Evolutionary conservation across 2,797 vertebrate species (phyloP), one percentile per base, ranked within the genome.

Genomic region (Ibycter americanus): DNA sequence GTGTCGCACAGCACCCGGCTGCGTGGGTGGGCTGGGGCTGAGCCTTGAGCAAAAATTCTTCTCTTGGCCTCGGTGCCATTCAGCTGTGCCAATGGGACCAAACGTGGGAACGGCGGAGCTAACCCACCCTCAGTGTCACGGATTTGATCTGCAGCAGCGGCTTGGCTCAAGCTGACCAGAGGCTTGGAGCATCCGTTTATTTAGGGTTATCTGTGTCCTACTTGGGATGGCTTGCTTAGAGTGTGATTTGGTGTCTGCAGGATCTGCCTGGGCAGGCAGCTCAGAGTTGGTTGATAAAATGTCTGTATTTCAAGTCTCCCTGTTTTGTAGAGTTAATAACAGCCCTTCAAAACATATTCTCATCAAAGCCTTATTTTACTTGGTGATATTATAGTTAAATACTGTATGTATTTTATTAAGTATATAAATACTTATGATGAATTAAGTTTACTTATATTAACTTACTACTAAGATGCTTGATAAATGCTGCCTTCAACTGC

Each of bases 81-180:
- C 51, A 25, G 56, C 36, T 70, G 36, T 46, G 21, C 77, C 2
- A 7, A 19, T 17, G n/a, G 13, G 17, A 61, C 31, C 10, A 31
- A 62, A 65, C 15, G 11, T 1, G 10, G 52, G 61, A 55, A 38
- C 83, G 15, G 11, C 36, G 79, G 62, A 56, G 34, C 16, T 58
- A 38, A 46, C 22, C 14, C n/a, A n/a, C n/a, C n/a, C 21, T 14
- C 8, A 19, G 7, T 19, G 5, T 38, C 0, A 0, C n/a, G 38
- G 20, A 23, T 71, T 79, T 42, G 71, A 20, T 44, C 55, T 89
- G 52, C 23, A 42, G 19, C 20, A 25, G n/a, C 15, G 26, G 34
- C 74, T 68, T 83, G 52, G 10, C 44, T 89, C 59, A 32, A 66
- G 83, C 44, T 70, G 38, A 47, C 23, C 29, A 46, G 61, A 65